Evolutionary conservation across 1,140 invertebrate genomes (phyloP), one percentile per base, ranked within the genome.

Genomic region (Drosophila parabipectinata): DNA sequence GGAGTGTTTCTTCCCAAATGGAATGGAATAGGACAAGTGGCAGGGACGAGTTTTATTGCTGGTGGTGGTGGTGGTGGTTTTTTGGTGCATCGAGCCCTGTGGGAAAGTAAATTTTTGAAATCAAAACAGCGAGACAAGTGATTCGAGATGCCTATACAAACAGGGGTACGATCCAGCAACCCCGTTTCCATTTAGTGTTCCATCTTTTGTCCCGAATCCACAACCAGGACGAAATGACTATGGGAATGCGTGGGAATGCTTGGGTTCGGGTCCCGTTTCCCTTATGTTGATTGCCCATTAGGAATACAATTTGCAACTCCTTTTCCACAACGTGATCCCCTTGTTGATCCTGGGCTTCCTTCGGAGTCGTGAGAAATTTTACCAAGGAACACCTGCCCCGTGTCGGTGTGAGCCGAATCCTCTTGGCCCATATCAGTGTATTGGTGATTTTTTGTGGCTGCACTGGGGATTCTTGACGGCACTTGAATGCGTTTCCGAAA

Each of bases 291-390:
- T 88, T 88, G 83, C 76, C 84, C 79, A 88, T 88, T 88, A 88
- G 83, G 84, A 83, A 71, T 79, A 79, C 83, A 88, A 89, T 88
- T 89, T 88, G 84, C 83, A 75, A 88, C 83, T 88, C 84, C 83
- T 88, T 88, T 88, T 76, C 57, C 74, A 56, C 58, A 50, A 55
- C 41, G 72, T 69, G 54, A 60, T 76, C 55, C 63, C 53, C 37
- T 61, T 54, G 61, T 55, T 75, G 62, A 75, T 85, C 82, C 78
- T 85, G 72, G 47, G 76, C 74, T 85, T 64, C 77, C 74, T 69
- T 72, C 62, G 72, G 51, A 63, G 76, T 89, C 90, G 87, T 91
- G 90, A 91, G 90, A 91, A 91, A 91, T 90, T 84, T 91, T 91
- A 66, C 56, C 50, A 74, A 79, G 72, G 79, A 88, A 91, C 90